A percentile compares a stretch with the other conserved stretches of the same genome.
phyloP scores from a whole-genome alignment of 1,140 invertebrate species.

The Cephus cinctus region DNA sequence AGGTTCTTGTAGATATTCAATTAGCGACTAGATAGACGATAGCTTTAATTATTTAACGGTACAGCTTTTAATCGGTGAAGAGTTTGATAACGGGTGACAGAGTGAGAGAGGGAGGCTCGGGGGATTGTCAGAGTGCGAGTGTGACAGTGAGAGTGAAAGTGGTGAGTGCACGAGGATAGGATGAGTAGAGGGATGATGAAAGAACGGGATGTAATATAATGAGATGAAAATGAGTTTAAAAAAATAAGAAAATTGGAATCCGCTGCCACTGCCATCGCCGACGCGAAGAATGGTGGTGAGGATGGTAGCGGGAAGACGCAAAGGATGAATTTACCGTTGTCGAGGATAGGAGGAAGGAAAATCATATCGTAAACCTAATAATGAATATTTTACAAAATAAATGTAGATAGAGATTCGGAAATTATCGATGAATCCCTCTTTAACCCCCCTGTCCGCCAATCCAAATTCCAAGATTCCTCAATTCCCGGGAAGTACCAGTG shows the following conservation, averaged over 20 bases:
- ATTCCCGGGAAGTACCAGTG: too few relatives aligned
- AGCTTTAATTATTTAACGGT: conserved; percentile 56
- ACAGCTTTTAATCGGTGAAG: conserved; percentile 29
- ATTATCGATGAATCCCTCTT: conserved; percentile 38
- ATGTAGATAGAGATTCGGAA: conserved; percentile 52
- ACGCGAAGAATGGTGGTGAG: too few relatives aligned
- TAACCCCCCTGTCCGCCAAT: conserved; percentile 18
- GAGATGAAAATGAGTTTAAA: conserved; percentile 5
- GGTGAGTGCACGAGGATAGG: conserved; percentile 25
- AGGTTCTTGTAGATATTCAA: conserved; percentile 54
- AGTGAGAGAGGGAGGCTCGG: conserved; percentile 13
- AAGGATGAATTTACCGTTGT: conserved; percentile 16
- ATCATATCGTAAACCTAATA: conserved; percentile 57
- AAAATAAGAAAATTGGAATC: conserved; percentile 20
- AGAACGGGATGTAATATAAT: conserved; percentile 34
- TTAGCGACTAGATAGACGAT: conserved; percentile 50
- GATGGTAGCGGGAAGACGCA: conserved; percentile 24
- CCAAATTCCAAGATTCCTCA: conserved; percentile 3
- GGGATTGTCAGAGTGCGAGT: conserved; percentile 15
- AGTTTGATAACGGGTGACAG: conserved; percentile 11
- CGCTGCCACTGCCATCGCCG: too few relatives aligned
- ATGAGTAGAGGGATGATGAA: conserved; percentile 12
- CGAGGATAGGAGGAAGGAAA: conserved; percentile 35
- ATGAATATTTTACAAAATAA: conserved; percentile 56
- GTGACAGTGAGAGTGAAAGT: conserved; percentile 31